Evolutionary conservation across 2,888 invertebrate genomes (phyloP), one percentile per base, ranked within the genome.

Genomic region (Eilema depressum): DNA sequence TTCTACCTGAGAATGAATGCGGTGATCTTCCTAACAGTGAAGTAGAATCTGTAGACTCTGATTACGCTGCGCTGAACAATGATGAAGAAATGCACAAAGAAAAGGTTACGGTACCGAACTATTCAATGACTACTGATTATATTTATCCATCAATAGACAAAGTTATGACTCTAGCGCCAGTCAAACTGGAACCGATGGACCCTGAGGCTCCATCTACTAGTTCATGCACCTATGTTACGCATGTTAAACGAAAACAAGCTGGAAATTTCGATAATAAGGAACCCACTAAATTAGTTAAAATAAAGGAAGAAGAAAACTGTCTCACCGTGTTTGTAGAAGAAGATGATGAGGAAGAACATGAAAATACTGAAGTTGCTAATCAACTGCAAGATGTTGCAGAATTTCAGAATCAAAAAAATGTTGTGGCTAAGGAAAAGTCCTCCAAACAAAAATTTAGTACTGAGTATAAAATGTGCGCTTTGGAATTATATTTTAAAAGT

Each of bases 401-500:
- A 53, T 53, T 56, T 53, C 26, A 56, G n/a, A 12, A 59, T 59
- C 17, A 41, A 12, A 4, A 53, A 53, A 53, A 53, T 53, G 5
- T 28, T n/a, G 12, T 28, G 28, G 7, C 30, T 4, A 28, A 69
- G 28, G 23, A 41, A 26, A 56, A 57, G 37, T 28, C 26, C 2
- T 3, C 26, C 20, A 60, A 67, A 37, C 25, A 28, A 23, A 73
- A 66, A 37, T 69, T 47, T 47, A 74, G 66, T n/a, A 66, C 64
- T 1, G 57, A 66, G 28, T 81, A 70, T 23, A 75, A 73, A 47
- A 67, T 68, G 56, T 74, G 77, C 62, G 82, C 78, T 28, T 63
- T 82, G 28, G 66, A 74, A 28, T 69, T 82, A 17, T 82, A 81
- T 62, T 75, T 69, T 37, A 65, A 66, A n/a, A 66, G 68, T 61